A percentile compares a stretch with the other conserved stretches of the same genome.
Evolutionary conservation across 2,113 vertebrate species (phyloP).

Genomic region (Entomyzon cyanotis): DNA sequence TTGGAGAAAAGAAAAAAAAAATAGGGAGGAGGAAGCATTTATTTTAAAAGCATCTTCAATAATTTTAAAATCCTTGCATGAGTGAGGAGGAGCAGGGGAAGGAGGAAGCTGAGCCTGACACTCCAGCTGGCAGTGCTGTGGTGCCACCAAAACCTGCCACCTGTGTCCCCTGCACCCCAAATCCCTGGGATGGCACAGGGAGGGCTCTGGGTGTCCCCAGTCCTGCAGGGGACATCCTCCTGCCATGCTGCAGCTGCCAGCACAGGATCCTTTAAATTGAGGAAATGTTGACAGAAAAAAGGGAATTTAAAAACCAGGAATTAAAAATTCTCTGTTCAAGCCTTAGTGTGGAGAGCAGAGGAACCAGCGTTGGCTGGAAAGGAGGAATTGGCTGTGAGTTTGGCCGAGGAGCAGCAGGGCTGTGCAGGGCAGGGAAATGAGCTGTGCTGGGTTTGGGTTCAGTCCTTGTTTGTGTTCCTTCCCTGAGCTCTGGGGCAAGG

Average conservation of each 20-base stretch:
- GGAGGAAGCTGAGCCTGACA: background rate
- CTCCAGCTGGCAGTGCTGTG: background rate
- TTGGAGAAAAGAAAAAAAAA: background rate
- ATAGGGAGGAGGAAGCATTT: background rate
- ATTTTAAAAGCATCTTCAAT: background rate
- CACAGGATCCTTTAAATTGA: fast-evolving
- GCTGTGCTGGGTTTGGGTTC: background rate
- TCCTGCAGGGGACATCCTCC: background rate
- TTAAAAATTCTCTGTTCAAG: background rate
- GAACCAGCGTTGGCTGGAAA: fast-evolving
- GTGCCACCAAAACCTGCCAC: background rate
- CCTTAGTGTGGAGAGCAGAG: background rate
- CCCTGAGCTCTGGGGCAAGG: background rate
- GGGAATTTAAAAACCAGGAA: fast-evolving
- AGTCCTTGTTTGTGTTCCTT: fast-evolving
- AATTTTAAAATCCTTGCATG: background rate
- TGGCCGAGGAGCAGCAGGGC: background rate
- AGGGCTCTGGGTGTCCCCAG: background rate
- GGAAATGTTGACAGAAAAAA: background rate
- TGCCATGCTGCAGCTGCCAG: background rate
- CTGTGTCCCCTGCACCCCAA: fast-evolving
- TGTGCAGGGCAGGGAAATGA: fast-evolving
- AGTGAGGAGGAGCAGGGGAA: background rate
- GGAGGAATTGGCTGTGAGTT: background rate
- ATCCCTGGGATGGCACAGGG: fast-evolving